Conservation (phyloP, 92 coral and sea anemone species). For the Diadumene lineata region DNA sequence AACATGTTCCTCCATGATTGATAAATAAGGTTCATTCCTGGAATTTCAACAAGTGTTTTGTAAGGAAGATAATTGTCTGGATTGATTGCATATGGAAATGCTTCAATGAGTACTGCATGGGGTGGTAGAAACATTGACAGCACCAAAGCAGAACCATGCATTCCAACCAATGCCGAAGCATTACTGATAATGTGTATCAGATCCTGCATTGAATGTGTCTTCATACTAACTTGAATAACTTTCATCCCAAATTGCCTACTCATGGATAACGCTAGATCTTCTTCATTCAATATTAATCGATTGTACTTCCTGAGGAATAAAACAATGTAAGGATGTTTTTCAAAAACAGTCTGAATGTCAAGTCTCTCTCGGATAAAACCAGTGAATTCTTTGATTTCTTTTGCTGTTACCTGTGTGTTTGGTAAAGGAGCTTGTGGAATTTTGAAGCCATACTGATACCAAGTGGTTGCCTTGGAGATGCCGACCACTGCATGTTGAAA, state of each 20-base stretch:
- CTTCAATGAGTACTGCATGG: slow-evolving; percentile 71
- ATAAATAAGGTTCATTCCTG: slow-evolving; percentile 68
- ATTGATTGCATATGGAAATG: slow-evolving; percentile 87
- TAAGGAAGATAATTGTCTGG: slow-evolving; percentile 82
- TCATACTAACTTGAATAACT: slow-evolving; percentile 80
- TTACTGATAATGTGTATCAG: slow-evolving; percentile 61
- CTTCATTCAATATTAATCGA: slow-evolving; percentile 81
- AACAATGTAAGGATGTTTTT: slow-evolving; percentile 42
- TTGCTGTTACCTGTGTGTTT: slow-evolving; percentile 51
- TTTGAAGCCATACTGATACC: slow-evolving; percentile 97
- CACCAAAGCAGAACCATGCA: slow-evolving; percentile 93
- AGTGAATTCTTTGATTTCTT: slow-evolving; percentile 65
- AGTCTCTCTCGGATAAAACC: slow-evolving; percentile 57
- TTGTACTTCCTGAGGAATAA: slow-evolving; percentile 76
- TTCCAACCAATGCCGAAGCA: slow-evolving; percentile 82
- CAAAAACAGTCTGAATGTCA: slow-evolving; percentile 18
- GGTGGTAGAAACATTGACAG: slow-evolving; percentile 82
- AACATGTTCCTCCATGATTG: slow-evolving; percentile 77
- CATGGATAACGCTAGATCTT: slow-evolving; percentile 71
- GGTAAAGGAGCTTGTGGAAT: slow-evolving; percentile 79
- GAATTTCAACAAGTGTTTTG: slow-evolving; percentile 75
- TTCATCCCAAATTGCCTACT: slow-evolving; percentile 64
- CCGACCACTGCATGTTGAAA: slow-evolving; percentile 82
- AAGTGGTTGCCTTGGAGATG: slow-evolving; percentile 82
- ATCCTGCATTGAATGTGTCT: slow-evolving; percentile 72